Conservation (phyloP, 2,113 vertebrate species). For the Archilochus colubris region DNA sequence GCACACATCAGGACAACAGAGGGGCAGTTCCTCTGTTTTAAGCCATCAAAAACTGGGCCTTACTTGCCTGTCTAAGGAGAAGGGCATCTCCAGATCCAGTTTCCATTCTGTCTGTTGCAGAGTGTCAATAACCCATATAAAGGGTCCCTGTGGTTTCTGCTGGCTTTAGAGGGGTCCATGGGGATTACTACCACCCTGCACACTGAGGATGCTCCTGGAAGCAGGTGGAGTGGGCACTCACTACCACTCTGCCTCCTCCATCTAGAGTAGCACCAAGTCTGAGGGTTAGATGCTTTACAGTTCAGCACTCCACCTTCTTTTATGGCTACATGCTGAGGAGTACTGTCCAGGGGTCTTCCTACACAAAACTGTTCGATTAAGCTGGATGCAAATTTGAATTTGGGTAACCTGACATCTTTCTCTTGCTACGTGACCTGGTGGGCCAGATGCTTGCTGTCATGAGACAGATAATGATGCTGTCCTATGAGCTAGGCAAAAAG, state of each 20-base stretch:
- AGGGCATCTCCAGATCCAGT: background rate
- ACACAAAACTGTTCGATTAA: background rate
- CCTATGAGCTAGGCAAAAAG: background rate
- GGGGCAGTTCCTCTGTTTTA: background rate
- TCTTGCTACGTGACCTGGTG: accelerated
- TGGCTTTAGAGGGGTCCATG: background rate
- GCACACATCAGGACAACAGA: accelerated
- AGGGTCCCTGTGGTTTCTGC: background rate
- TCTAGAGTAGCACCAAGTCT: background rate
- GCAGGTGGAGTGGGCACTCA: background rate
- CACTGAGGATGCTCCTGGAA: background rate
- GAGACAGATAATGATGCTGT: background rate
- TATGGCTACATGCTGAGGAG: background rate
- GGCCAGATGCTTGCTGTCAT: background rate
- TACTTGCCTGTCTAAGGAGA: background rate
- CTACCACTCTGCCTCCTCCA: background rate
- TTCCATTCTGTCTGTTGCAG: background rate
- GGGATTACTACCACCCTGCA: background rate
- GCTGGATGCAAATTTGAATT: background rate
- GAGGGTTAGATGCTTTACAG: background rate
- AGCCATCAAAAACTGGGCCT: background rate
- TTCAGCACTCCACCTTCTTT: background rate
- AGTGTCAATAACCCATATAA: too few species aligned
- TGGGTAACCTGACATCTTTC: background rate
- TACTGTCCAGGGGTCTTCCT: background rate